Percentiles rank a stretch among this genome's conserved stretches.
These are phyloP conservation scores for Apteryx mantelli DNA, from an alignment of 2,113 vertebrate genomes.

Conservation along the genomic window DNA sequence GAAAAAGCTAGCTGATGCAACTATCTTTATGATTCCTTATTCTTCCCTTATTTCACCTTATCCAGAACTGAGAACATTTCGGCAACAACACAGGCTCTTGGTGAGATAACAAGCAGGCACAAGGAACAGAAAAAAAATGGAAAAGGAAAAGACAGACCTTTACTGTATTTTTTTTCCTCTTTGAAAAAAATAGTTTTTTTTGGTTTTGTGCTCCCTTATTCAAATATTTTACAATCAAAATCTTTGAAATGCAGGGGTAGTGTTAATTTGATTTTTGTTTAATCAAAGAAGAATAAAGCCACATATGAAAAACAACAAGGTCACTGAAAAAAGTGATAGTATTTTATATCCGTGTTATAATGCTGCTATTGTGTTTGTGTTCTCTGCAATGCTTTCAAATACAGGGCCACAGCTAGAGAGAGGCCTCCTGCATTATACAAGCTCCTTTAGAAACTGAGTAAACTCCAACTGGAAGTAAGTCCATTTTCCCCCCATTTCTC, in stretches of 20 bases:
- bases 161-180: not conserved
- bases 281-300: not conserved
- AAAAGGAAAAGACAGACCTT: not conserved
- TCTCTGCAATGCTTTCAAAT: not conserved
- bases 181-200: not conserved
- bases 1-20: not conserved
- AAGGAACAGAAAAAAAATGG: not conserved
- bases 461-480: conserved; percentile 22
- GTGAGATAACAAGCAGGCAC: not conserved
- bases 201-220: not conserved
- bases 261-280: not conserved
- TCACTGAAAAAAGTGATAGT: not conserved
- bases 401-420: not conserved
- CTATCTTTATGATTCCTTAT: not conserved
- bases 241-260: not conserved
- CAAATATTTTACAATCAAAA: not conserved
- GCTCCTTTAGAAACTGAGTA: not conserved
- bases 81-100: not conserved
- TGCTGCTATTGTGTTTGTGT: not conserved
- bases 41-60: not conserved
- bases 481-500: conserved; percentile 13
- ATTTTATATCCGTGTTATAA: not conserved
- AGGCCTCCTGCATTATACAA: not conserved
- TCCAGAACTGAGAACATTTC: not conserved
- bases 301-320: not conserved